Conservation (phyloP, 2,797 vertebrate species). For the Gobio occitaniae region DNA sequence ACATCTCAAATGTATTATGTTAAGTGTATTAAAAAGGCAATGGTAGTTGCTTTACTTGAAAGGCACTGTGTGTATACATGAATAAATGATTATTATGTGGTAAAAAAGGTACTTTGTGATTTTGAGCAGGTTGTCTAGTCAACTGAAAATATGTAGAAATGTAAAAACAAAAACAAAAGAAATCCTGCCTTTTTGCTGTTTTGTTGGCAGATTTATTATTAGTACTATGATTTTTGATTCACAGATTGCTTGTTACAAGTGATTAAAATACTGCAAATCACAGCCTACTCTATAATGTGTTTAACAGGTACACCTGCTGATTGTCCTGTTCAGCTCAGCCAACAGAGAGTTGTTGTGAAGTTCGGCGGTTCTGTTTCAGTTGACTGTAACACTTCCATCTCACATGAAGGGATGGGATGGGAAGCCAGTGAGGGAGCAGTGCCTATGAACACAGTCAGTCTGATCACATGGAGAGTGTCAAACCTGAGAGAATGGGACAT, state of each 20-base stretch:
- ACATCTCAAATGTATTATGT: not conserved
- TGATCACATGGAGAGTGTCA: constrained; percentile 44
- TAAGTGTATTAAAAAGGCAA: not conserved
- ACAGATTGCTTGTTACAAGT: not conserved
- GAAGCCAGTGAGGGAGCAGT: not conserved
- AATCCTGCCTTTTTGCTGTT: not conserved
- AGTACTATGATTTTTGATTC: not conserved
- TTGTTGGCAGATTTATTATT: not conserved
- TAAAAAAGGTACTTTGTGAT: not conserved
- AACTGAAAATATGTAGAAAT: not conserved
- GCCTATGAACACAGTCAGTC: rapidly evolving
- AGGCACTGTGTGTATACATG: not conserved
- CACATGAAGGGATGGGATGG: constrained; percentile 31
- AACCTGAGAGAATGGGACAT: constrained; percentile 31
- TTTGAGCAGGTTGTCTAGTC: not conserved
- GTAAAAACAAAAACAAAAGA: no score
- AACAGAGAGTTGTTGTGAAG: not conserved
- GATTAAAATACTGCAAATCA: not conserved
- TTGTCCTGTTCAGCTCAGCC: constrained; percentile 29
- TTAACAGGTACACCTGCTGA: constrained; percentile 17
- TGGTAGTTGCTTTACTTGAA: not conserved
- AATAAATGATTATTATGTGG: not conserved
- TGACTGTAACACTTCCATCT: rapidly evolving
- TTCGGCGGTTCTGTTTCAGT: not conserved
- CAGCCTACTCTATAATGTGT: not conserved